Percentiles rank a stretch among this genome's conserved stretches.
Evolutionary conservation across 1,140 invertebrate genomes (phyloP).

Genomic region (Archivesica marissinica): DNA sequence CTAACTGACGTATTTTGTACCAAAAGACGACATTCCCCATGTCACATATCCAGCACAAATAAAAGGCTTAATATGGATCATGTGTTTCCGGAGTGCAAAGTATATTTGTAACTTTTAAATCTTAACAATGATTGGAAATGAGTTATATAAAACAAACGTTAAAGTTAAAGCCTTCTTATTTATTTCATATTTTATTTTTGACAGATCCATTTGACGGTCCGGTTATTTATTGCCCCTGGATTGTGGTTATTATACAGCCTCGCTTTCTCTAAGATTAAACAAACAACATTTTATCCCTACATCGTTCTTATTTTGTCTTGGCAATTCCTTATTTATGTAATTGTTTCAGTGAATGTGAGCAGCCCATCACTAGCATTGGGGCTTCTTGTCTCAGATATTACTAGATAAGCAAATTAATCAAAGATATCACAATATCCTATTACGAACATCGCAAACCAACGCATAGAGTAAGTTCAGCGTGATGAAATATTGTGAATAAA

Average conservation of each 20-base stretch:
- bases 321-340: constrained; percentile 65
- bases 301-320: neutral
- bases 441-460: neutral
- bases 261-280: constrained; percentile 15
- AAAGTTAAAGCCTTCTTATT: neutral
- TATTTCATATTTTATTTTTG: constrained; percentile 16
- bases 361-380: neutral
- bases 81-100: too few relatives aligned
- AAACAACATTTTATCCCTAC: constrained; percentile 9
- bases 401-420: constrained; percentile 11
- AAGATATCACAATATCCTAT: neutral
- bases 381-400: constrained; percentile 27
- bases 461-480: neutral
- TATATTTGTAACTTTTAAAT: too few relatives aligned
- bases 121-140: too few relatives aligned
- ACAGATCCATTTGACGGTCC: constrained; percentile 8
- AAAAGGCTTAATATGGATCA: too few relatives aligned
- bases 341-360: neutral
- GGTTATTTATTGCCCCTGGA: constrained; percentile 1
- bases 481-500: constrained; percentile 24
- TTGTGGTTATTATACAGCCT: neutral
- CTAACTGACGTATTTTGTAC: too few relatives aligned
- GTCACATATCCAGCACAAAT: too few relatives aligned
- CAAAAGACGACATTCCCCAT: too few relatives aligned
- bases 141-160: too few relatives aligned